Percentiles rank a stretch among this genome's conserved stretches.
phyloP scores from a whole-genome alignment of 2,797 vertebrate genomes.

The Channallabes apus region DNA sequence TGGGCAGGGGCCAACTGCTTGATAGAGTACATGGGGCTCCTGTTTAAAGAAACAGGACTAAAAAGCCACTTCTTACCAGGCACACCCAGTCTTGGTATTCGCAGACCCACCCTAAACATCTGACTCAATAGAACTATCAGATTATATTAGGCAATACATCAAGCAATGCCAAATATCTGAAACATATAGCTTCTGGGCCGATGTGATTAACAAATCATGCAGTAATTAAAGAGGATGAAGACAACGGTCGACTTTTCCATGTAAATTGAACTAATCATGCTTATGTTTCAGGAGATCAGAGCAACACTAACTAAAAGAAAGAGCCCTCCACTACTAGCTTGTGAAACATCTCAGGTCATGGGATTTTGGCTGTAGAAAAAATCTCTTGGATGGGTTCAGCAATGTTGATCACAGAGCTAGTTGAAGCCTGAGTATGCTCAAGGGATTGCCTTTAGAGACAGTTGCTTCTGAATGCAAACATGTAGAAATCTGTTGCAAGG shows the following conservation, averaged over 20 bases:
- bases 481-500: conserved; percentile 21
- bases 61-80: conserved; percentile 45
- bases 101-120: conserved; percentile 46
- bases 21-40: conserved; percentile 44
- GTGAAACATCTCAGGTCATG: not conserved
- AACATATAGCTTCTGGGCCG: conserved; percentile 28
- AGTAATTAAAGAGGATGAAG: not conserved
- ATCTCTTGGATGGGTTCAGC: not conserved
- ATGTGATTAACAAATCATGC: not conserved
- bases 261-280: not conserved
- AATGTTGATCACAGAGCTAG: conserved; percentile 40
- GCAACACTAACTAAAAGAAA: conserved; percentile 14
- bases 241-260: not conserved
- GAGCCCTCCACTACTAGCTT: not conserved
- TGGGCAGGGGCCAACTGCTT: conserved; percentile 31
- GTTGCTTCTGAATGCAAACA: conserved; percentile 26
- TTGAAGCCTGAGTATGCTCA: conserved; percentile 33
- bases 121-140: conserved; percentile 8
- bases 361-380: not conserved
- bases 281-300: conserved; percentile 9
- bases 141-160: conserved; percentile 21
- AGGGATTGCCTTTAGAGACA: conserved; percentile 38
- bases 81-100: conserved; percentile 50
- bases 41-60: conserved; percentile 43
- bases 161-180: not conserved